Evolutionary conservation across 2,888 invertebrate species (phyloP).

Genomic region (Liopterus haemorrhoidalis): DNA sequence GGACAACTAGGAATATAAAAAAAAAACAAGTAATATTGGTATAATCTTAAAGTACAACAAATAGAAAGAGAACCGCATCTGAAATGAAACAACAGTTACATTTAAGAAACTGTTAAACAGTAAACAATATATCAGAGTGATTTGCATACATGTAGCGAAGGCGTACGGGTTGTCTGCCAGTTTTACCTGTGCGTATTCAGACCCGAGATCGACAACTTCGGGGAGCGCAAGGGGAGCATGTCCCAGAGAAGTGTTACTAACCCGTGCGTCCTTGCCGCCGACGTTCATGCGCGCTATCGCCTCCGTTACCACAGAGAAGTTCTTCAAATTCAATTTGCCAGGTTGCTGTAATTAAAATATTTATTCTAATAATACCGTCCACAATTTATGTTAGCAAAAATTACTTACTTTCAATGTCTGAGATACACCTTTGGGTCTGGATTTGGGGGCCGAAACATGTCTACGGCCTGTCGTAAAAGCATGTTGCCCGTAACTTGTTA

Average conservation of each 20-base stretch:
- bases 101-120: neutral
- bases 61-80: too few relatives aligned
- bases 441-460: slow-evolving; percentile 54
- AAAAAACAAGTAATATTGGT: too few relatives aligned
- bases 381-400: slow-evolving; percentile 9
- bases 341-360: slow-evolving; percentile 59
- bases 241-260: slow-evolving; percentile 50
- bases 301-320: slow-evolving; percentile 82
- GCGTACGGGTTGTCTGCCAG: neutral
- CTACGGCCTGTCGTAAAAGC: slow-evolving; percentile 67
- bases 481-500: slow-evolving; percentile 61
- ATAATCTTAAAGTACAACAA: too few relatives aligned
- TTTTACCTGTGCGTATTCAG: slow-evolving; percentile 66
- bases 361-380: neutral
- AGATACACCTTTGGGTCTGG: slow-evolving; percentile 61
- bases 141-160: neutral
- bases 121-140: neutral
- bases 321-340: slow-evolving; percentile 83
- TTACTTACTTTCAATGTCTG: slow-evolving; percentile 57
- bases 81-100: neutral
- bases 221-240: slow-evolving; percentile 71
- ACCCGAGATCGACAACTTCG: slow-evolving; percentile 68
- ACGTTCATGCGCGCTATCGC: slow-evolving; percentile 70
- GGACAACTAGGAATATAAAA: too few relatives aligned
- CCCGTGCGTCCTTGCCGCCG: slow-evolving; percentile 47